phyloP scores from a whole-genome alignment of 2,797 vertebrate genomes.

The Poecile montanus region DNA sequence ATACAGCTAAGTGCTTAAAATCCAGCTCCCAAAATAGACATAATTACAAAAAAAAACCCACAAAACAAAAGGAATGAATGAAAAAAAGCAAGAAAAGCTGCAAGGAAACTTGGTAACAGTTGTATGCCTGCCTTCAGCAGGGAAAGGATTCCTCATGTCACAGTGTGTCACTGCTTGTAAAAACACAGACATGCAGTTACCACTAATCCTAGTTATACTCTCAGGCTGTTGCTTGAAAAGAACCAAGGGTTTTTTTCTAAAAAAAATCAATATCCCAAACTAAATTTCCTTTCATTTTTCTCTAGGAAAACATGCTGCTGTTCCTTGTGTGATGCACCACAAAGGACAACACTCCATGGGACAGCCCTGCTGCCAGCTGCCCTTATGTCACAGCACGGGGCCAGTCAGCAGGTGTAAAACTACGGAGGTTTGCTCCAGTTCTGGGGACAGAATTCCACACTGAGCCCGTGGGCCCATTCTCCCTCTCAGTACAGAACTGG shows the following conservation, averaged over 20 bases:
- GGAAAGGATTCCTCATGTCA: neutral
- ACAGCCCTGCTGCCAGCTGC: neutral
- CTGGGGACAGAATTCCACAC: neutral
- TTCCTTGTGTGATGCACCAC: neutral
- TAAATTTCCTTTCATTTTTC: neutral
- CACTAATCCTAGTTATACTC: neutral
- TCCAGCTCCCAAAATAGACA: constrained; percentile 46
- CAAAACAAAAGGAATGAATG: constrained; percentile 34
- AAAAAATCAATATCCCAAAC: neutral
- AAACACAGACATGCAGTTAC: neutral
- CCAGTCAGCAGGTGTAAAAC: neutral
- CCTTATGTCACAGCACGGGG: neutral
- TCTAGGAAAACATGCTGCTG: neutral
- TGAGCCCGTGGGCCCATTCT: neutral
- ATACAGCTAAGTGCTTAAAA: constrained; percentile 42
- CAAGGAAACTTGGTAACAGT: neutral
- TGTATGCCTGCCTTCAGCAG: neutral
- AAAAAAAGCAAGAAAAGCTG: constrained; percentile 3
- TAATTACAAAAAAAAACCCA: neutral
- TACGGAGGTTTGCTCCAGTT: neutral
- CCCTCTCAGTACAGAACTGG: neutral
- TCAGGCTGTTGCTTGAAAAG: neutral
- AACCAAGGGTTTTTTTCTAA: neutral
- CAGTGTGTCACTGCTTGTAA: neutral
- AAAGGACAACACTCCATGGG: neutral